Evolutionary conservation across 2,113 vertebrate genomes (phyloP), one percentile per base, ranked within the genome.

Genomic region (Dermatemys mawii): DNA sequence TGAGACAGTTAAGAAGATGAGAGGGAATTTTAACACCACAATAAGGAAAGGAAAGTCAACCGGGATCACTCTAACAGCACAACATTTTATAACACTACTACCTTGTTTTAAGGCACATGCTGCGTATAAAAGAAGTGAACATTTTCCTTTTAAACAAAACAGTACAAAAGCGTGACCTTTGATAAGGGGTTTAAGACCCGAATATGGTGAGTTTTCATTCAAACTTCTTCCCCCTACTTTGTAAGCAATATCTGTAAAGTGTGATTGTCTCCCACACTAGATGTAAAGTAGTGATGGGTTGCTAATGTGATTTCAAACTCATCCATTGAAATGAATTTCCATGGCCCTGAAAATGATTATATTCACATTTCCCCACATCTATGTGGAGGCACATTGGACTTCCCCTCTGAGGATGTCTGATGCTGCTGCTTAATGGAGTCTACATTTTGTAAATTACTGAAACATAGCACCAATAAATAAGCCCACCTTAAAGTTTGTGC

Each of bases 391-490:
- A 93, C 85, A 22, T 85, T 93, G 95, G 90, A 85, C 89, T 93
- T 94, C 63, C 91, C 95, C 94, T 98, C 96, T 48, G 67, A 1
- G 3, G 95, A 94, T 80, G 87, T 97, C 97, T 90, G 54, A 97
- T 54, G 91, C 95, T 98, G 92, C 92, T 98, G 97, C 98, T 98
- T 96, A 97, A 96, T 91, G 96, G 93, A 94, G 92, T 96, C 92
- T 96, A 82, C 81, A 95, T 98, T 97, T 97, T 96, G 97, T 96
- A 96, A 97, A 95, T 95, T 96, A 95, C 95, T 97, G 97, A 98
- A 98, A 97, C 98, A 96, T 97, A 96, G 95, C 88, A 97, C 95
- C 96, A 94, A 95, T 97, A 97, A 97, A 97, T 96, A 88, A 89
- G 29, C 89, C 49, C 86, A 94, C 75, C 96, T 93, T 96, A 95